Evolutionary conservation across 2,797 vertebrate genomes (phyloP).

Genomic region (Poeciliopsis presidionis): DNA sequence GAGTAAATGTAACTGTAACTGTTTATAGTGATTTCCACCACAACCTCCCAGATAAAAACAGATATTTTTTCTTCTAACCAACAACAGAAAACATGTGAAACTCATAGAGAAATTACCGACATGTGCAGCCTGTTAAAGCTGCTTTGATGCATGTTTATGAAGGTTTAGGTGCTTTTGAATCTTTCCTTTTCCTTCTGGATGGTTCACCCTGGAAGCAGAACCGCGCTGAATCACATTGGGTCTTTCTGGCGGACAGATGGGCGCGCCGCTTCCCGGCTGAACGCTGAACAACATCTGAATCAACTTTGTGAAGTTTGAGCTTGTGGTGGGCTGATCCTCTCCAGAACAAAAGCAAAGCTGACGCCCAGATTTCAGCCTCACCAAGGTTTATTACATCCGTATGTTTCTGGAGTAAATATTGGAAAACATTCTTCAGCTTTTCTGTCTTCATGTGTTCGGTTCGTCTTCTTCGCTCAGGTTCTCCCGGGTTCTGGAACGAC

Average conservation of each 20-base stretch:
- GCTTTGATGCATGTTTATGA: neutral
- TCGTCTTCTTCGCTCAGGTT: neutral
- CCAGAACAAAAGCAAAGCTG: slow-evolving; percentile 32
- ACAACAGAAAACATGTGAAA: neutral
- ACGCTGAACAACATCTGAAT: slow-evolving; percentile 14
- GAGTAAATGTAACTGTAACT: too few species aligned
- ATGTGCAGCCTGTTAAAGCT: neutral
- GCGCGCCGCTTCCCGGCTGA: neutral
- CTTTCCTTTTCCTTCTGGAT: neutral
- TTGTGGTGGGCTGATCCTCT: slow-evolving; percentile 10
- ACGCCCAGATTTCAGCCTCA: slow-evolving; percentile 36
- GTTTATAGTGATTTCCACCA: neutral
- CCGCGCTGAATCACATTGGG: neutral
- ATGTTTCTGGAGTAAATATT: slow-evolving; percentile 17
- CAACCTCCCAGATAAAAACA: neutral
- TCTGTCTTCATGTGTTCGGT: neutral
- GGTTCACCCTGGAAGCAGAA: neutral
- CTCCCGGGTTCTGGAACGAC: neutral
- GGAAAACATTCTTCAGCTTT: neutral
- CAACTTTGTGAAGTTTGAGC: neutral
- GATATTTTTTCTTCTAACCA: neutral
- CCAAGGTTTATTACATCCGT: slow-evolving; percentile 39
- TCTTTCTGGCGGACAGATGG: neutral
- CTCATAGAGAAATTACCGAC: neutral
- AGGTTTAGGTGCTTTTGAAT: neutral